Percentiles rank a stretch among this genome's conserved stretches.
phyloP scores from a whole-genome alignment of 2,888 invertebrate genomes.

The Drosophila niveifrons region DNA sequence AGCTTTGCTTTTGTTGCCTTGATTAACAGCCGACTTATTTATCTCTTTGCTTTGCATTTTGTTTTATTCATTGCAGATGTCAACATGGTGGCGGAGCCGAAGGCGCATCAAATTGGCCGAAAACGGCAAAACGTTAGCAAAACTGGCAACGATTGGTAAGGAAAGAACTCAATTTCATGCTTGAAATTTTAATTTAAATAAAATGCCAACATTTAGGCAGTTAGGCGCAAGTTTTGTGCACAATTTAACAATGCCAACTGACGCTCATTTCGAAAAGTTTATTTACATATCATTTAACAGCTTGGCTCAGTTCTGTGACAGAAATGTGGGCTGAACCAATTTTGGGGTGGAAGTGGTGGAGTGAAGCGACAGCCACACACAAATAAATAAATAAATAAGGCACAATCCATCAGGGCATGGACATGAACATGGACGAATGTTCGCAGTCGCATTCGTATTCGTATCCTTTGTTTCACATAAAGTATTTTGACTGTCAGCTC shows the following conservation, averaged over 20 bases:
- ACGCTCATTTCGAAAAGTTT: constrained; percentile 64
- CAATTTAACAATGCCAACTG: constrained; percentile 73
- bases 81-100: constrained; percentile 90
- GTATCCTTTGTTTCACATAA: constrained; percentile 72
- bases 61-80: constrained; percentile 87
- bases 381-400: constrained; percentile 75
- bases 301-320: constrained; percentile 13
- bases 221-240: constrained; percentile 39
- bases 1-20: constrained; percentile 20
- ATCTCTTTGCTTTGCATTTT: constrained; percentile 13
- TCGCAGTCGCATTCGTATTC: constrained; percentile 19
- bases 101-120: constrained; percentile 88
- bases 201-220: constrained; percentile 38
- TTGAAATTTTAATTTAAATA: constrained; percentile 71
- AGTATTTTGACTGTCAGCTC: constrained; percentile 77
- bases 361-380: constrained; percentile 24
- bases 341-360: background rate
- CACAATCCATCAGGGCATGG: constrained; percentile 71
- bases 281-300: constrained; percentile 85
- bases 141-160: constrained; percentile 88
- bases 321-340: background rate
- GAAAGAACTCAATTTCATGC: constrained; percentile 52
- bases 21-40: constrained; percentile 22
- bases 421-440: constrained; percentile 26
- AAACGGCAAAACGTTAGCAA: constrained; percentile 88